A percentile compares a stretch with the other conserved stretches of the same genome.
These are phyloP conservation scores for Embidobia sp. DNA, from an alignment of 2,888 invertebrate genomes.

Conservation along the genomic window DNA sequence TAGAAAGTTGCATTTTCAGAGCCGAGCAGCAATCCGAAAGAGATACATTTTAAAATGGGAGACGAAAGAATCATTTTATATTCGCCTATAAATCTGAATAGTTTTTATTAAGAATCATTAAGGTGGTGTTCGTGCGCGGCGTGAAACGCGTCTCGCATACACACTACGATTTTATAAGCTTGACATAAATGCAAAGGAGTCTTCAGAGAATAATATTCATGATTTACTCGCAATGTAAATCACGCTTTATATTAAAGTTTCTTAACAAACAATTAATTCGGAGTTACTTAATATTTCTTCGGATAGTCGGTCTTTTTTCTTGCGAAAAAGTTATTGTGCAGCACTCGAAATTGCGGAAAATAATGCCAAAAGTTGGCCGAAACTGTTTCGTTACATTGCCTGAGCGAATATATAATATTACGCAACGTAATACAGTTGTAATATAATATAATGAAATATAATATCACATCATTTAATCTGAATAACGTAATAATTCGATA, in stretches of 20 bases:
- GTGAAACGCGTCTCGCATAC: conserved; percentile 49
- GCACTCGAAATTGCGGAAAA: conserved; percentile 7
- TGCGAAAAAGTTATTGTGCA: conserved; percentile 8
- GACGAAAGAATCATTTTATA: conserved; percentile 46
- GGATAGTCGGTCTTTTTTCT: conserved; percentile 19
- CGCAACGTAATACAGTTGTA: no score
- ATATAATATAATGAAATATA: no score
- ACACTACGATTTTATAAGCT: conserved; percentile 46
- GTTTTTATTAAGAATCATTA: conserved; percentile 57
- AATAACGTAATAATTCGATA: no score
- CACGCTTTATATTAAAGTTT: conserved; percentile 52
- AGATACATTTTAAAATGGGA: conserved; percentile 48
- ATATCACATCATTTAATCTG: no score
- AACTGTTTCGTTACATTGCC: conserved; percentile 6
- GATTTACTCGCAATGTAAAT: conserved; percentile 58
- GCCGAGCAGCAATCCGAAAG: conserved; percentile 24
- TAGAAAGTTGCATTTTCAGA: conserved; percentile 33
- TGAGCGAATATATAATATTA: no score
- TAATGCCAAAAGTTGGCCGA: conserved; percentile 7
- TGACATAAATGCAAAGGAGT: conserved; percentile 60
- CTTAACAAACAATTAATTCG: conserved; percentile 53
- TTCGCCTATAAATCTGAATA: conserved; percentile 53
- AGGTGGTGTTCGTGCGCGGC: conserved; percentile 35
- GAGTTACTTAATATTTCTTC: conserved; percentile 48
- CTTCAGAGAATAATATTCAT: conserved; percentile 60